A percentile compares a stretch with the other conserved stretches of the same genome.
These are phyloP conservation scores for Passerculus sandwichensis DNA, from an alignment of 2,797 vertebrate species.

Conservation along the genomic window DNA sequence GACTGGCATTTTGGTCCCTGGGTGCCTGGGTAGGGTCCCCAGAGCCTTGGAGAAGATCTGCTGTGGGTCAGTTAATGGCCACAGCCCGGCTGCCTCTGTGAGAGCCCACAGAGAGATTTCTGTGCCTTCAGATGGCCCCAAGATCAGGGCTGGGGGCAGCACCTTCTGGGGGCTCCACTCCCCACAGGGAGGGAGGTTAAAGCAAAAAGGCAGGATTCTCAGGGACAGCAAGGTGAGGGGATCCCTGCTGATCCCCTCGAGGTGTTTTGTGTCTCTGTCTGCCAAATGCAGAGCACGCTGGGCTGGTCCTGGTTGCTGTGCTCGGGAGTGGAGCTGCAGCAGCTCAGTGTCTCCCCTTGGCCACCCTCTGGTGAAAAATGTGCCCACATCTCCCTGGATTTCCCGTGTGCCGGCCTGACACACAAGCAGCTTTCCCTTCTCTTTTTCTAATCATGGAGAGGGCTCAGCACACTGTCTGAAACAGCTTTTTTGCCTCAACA, in stretches of 20 bases:
- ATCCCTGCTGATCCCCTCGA: neutral
- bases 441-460: neutral
- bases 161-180: neutral
- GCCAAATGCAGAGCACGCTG: accelerated
- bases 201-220: neutral
- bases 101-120: neutral
- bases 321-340: neutral
- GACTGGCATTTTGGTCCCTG: neutral
- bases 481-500: neutral
- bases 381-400: neutral
- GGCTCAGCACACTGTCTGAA: neutral
- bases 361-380: neutral
- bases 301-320: neutral
- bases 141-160: accelerated
- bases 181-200: neutral
- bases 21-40: neutral
- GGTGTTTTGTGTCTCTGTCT: neutral
- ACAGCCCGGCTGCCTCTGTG: neutral
- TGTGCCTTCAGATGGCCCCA: neutral
- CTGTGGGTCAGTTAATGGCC: neutral
- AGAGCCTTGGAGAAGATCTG: neutral
- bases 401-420: neutral
- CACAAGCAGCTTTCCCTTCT: neutral
- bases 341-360: neutral
- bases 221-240: neutral